phyloP scores from a whole-genome alignment of 1,140 invertebrate genomes.

The Drosophila lacertosa region DNA sequence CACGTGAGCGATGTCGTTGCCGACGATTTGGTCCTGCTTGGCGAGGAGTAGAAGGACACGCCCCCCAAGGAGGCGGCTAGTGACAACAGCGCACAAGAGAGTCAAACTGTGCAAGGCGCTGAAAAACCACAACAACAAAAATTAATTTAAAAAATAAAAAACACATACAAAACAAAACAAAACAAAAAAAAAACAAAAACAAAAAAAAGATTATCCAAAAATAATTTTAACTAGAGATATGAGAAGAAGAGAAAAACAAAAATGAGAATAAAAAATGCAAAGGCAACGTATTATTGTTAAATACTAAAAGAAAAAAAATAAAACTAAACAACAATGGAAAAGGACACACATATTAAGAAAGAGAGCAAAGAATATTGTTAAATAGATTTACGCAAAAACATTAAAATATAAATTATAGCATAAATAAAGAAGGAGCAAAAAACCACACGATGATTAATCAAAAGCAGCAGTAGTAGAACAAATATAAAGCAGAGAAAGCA shows the following conservation, averaged over 20 bases:
- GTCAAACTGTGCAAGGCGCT: constrained; percentile 76
- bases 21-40: constrained; percentile 94
- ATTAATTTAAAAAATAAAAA: constrained; percentile 36
- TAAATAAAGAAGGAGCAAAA: constrained; percentile 40
- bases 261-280: constrained; percentile 45
- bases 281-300: constrained; percentile 77
- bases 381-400: constrained; percentile 71
- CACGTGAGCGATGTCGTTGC: constrained; percentile 97
- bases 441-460: constrained; percentile 70
- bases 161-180: constrained; percentile 44
- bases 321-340: constrained; percentile 2
- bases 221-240: constrained; percentile 82
- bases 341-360: constrained; percentile 66
- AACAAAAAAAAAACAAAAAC: constrained; percentile 40
- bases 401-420: constrained; percentile 34
- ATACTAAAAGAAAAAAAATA: constrained; percentile 48
- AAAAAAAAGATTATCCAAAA: constrained; percentile 50
- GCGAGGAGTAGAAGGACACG: constrained; percentile 86
- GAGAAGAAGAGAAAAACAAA: constrained; percentile 39
- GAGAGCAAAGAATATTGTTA: constrained; percentile 77
- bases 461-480: constrained; percentile 69
- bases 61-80: constrained; percentile 17
- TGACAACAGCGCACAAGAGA: constrained; percentile 72
- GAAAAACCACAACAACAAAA: constrained; percentile 66
- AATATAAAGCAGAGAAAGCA: constrained; percentile 45